Evolutionary conservation across 2,113 vertebrate genomes (phyloP).

Genomic region (Phaetusa simplex): DNA sequence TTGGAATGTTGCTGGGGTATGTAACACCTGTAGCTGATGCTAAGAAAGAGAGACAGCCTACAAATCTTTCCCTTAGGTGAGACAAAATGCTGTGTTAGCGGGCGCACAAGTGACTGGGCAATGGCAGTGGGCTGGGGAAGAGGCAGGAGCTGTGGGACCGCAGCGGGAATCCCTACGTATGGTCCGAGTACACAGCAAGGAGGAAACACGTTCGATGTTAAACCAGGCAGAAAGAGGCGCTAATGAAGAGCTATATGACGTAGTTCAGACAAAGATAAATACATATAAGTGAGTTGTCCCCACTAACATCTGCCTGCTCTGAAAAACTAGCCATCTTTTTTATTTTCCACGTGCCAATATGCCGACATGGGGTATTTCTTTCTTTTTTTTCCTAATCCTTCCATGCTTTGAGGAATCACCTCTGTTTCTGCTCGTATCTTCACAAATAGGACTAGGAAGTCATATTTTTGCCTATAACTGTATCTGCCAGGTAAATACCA

Average conservation of each 20-base stretch:
- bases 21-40: neutral
- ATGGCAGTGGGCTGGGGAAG: neutral
- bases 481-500: conserved; percentile 24
- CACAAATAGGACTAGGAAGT: neutral
- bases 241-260: neutral
- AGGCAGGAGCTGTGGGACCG: accelerated
- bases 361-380: accelerated
- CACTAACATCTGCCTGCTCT: neutral
- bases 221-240: neutral
- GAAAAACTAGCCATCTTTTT: neutral
- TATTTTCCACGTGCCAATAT: neutral
- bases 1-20: neutral
- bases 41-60: neutral
- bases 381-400: neutral
- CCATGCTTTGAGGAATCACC: neutral
- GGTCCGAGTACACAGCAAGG: neutral
- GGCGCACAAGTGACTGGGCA: neutral
- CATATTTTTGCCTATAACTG: neutral
- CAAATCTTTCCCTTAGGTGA: neutral
- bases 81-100: neutral
- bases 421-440: neutral
- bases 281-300: neutral
- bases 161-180: neutral
- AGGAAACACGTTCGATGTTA: accelerated
- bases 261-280: neutral